These are phyloP conservation scores for Lacerta agilis DNA, from an alignment of 2,797 vertebrate species.

Conservation along the genomic window DNA sequence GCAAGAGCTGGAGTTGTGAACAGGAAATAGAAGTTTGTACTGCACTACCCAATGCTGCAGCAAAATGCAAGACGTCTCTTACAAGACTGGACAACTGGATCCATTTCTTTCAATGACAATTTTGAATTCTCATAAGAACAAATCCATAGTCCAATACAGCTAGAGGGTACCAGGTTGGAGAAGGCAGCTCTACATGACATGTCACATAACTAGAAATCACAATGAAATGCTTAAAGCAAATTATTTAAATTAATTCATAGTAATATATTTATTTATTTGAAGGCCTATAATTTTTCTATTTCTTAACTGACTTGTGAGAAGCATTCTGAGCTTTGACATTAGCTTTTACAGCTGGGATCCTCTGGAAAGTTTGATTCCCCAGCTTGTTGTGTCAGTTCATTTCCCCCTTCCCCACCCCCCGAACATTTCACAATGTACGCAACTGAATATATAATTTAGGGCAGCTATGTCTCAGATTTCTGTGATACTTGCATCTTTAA, in stretches of 20 bases:
- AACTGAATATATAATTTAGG: background rate
- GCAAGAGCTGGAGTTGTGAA: slow-evolving; percentile 87
- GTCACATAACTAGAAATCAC: background rate
- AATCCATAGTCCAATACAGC: no score
- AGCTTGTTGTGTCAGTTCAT: background rate
- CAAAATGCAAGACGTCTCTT: fast-evolving
- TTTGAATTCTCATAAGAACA: fast-evolving
- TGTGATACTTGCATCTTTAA: background rate
- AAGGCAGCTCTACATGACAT: background rate
- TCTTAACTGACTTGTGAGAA: background rate
- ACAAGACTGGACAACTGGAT: background rate
- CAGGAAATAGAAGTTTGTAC: background rate
- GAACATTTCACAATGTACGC: background rate
- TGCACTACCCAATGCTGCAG: fast-evolving
- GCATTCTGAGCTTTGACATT: background rate
- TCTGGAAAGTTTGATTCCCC: background rate
- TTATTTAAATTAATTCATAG: slow-evolving; percentile 48
- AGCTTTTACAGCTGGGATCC: background rate
- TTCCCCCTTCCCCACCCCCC: no score
- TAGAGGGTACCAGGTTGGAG: no score
- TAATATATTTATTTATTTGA: slow-evolving; percentile 35
- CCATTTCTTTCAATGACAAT: fast-evolving
- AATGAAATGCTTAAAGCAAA: slow-evolving; percentile 31
- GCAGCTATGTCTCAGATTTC: background rate
- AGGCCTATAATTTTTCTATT: background rate